Base-by-base conservation (phyloP, 2,888 invertebrate genomes). In the Xestia ashworthii region DNA sequence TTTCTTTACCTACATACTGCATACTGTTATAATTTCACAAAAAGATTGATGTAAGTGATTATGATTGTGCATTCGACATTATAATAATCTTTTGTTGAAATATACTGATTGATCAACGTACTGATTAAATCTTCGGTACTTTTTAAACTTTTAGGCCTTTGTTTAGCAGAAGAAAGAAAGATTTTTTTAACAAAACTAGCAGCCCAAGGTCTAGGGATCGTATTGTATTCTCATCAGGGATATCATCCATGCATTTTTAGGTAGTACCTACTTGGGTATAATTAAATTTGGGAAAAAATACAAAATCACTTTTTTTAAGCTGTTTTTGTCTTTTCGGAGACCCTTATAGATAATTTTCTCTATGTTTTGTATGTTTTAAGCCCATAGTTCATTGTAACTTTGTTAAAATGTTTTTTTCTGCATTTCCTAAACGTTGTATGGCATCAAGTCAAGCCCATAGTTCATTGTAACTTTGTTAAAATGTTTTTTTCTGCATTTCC, bases 41-140 rank as follows among this genome's bases (percentile, higher is more conserved):
- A 68, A 25, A 53, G 3, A 64, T 64, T 44, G 22, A 11, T 19
- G 22, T 38, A 14, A n/a, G 14, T 44, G 44, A 38, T 53, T 12
- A 22, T 9, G n/a, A 53, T 70, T 25, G 8, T 50, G 50, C n/a
- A 32, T 60, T 12, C 16, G 0, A 14, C 3, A 44, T 41, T 50
- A 78, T 68, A 78, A 4, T 38, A 25, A 60, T 62, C 0, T 16
- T 6, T 25, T 38, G 22, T 53, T 12, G 53, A 78, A 62, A 53
- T 48, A 16, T 53, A 62, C 16, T 53, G 8, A 32, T 67, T 60
- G 4, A 53, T 68, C 50, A 32, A 77, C 11, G 3, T 5, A 2
- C 5, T 72, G 71, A 53, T 80, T 78, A 16, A 38, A 65, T 58
- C 41, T 32, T 22, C 6, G 3, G 25, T 46, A 38, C 22, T 9